phyloP scores from a whole-genome alignment of 1,140 invertebrate species.

The Babylonia areolata region DNA sequence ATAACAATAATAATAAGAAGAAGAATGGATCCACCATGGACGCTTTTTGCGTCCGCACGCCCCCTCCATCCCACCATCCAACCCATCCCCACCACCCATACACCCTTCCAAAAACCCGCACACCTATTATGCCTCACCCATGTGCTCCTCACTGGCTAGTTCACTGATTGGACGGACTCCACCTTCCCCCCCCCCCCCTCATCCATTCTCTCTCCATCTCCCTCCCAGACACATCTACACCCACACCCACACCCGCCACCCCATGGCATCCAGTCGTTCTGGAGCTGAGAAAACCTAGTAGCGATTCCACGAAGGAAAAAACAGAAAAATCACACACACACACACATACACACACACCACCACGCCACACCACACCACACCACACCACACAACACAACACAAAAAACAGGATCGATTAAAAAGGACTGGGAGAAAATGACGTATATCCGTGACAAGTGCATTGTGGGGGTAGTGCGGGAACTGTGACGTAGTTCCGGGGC shows the following conservation, averaged over 20 bases:
- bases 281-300: neutral
- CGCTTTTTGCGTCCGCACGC: too few relatives aligned
- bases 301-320: neutral
- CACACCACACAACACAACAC: too few relatives aligned
- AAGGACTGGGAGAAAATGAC: slow-evolving; percentile 19
- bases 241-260: neutral
- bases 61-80: neutral
- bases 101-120: neutral
- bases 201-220: neutral
- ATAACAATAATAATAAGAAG: too few relatives aligned
- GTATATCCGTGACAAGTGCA: slow-evolving; percentile 6
- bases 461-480: slow-evolving; percentile 5
- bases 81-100: neutral
- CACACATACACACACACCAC: slow-evolving; percentile 7
- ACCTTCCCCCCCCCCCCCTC: neutral
- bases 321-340: slow-evolving; percentile 23
- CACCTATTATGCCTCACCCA: neutral
- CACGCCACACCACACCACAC: too few relatives aligned
- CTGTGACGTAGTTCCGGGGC: slow-evolving; percentile 12
- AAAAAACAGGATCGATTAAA: slow-evolving; percentile 17
- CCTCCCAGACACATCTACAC: neutral
- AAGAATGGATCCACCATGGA: too few relatives aligned
- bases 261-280: neutral
- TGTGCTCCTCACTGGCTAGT: neutral
- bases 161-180: neutral